Evolutionary conservation across 2,113 vertebrate species (phyloP).

Genomic region (Phycodurus eques): DNA sequence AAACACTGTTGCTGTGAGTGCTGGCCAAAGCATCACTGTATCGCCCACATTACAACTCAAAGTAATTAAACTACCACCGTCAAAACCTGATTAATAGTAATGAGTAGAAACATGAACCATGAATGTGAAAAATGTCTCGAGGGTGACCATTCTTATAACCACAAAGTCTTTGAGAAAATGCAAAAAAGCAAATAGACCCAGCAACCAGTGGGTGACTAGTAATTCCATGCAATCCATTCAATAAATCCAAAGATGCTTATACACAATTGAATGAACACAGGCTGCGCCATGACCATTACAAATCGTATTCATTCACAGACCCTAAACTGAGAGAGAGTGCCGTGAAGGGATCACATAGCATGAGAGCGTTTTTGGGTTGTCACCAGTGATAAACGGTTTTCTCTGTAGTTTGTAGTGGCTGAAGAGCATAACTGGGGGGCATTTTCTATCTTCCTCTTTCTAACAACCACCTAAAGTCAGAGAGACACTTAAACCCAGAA

Average conservation of each 20-base stretch:
- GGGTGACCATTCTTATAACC: neutral
- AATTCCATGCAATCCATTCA: constrained; percentile 1
- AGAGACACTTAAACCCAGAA: neutral
- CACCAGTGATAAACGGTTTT: constrained; percentile 9
- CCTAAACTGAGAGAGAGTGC: constrained; percentile 1
- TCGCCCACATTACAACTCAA: neutral
- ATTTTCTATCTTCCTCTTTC: neutral
- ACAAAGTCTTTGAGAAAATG: neutral
- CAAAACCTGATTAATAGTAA: neutral
- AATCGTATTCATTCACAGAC: neutral
- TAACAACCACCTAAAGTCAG: neutral
- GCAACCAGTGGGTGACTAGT: neutral
- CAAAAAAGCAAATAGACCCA: neutral
- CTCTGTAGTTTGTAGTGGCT: neutral
- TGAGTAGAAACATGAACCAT: neutral
- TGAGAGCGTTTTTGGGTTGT: neutral
- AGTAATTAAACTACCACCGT: neutral
- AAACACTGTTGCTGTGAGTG: neutral
- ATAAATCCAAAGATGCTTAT: constrained; percentile 2
- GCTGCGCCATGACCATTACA: neutral
- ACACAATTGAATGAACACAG: neutral
- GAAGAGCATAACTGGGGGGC: neutral
- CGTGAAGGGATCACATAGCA: neutral
- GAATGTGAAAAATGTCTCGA: neutral
- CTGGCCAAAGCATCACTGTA: neutral